A percentile compares a stretch with the other conserved stretches of the same genome.
phyloP scores from a whole-genome alignment of 2,113 vertebrate species.

The Agapornis roseicollis region DNA sequence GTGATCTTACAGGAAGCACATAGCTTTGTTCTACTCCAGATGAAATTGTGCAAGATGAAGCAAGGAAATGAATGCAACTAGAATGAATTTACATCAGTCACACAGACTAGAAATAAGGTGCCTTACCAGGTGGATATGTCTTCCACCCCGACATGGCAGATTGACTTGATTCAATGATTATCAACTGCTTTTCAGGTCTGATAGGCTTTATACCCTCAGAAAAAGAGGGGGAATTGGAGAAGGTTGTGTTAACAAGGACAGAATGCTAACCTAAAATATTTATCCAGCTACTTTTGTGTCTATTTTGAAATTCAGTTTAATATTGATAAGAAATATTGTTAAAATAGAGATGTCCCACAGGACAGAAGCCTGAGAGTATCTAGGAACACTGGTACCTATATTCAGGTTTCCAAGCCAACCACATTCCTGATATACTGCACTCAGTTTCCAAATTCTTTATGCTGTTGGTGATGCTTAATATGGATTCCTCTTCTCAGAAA shows the following conservation, averaged over 20 bases:
- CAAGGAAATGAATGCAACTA: not conserved
- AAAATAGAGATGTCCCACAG: not conserved
- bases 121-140: not conserved
- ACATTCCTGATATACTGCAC: not conserved
- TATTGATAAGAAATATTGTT: not conserved
- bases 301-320: not conserved
- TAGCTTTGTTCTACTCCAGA: not conserved
- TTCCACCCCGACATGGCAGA: not conserved
- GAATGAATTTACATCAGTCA: not conserved
- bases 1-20: not conserved
- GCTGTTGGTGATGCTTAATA: not conserved
- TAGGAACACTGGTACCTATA: not conserved
- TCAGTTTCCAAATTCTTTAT: not conserved
- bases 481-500: not conserved
- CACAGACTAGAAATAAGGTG: not conserved
- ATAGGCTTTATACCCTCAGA: fast-evolving
- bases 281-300: not conserved
- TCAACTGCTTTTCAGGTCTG: not conserved
- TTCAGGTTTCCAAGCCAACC: not conserved
- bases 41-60: not conserved
- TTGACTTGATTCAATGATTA: not conserved
- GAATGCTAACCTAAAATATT: not conserved
- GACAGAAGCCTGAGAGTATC: not conserved
- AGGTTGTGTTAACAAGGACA: fast-evolving
- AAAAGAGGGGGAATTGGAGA: no score